Conservation (phyloP, 1,140 invertebrate genomes). For the Danaus melanippus region DNA sequence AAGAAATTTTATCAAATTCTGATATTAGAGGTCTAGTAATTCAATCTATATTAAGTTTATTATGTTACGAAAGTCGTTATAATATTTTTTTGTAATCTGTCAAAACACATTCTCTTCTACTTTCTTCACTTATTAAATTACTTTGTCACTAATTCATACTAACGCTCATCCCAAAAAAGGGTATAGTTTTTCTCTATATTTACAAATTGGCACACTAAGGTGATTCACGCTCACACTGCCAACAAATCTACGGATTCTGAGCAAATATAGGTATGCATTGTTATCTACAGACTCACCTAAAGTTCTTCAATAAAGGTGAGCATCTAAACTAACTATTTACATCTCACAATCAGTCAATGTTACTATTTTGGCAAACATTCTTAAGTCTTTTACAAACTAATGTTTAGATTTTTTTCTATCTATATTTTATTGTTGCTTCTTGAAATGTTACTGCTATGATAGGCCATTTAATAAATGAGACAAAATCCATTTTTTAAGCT, state of each 20-base stretch:
- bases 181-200: slow-evolving; percentile 34
- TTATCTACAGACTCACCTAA: slow-evolving; percentile 58
- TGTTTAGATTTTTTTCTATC: slow-evolving; percentile 12
- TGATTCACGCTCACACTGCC: slow-evolving; percentile 49
- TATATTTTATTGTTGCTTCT: slow-evolving; percentile 14
- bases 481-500: slow-evolving; percentile 32
- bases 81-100: background rate
- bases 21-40: no score
- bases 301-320: slow-evolving; percentile 54
- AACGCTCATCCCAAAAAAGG: slow-evolving; percentile 21
- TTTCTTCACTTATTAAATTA: no score
- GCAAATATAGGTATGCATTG: slow-evolving; percentile 68
- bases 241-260: slow-evolving; percentile 54
- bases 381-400: slow-evolving; percentile 37
- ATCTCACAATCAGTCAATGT: slow-evolving; percentile 69
- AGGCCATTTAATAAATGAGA: slow-evolving; percentile 14
- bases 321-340: slow-evolving; percentile 66
- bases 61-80: no score
- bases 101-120: slow-evolving; percentile 5
- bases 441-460: slow-evolving; percentile 14
- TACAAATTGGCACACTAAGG: slow-evolving; percentile 66
- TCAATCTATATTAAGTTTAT: no score
- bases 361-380: slow-evolving; percentile 60
- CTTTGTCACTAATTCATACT: background rate
- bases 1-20: no score